A percentile compares a stretch with the other conserved stretches of the same genome.
These are phyloP conservation scores for Astatotilapia flaviijosephi DNA, from an alignment of 2,113 vertebrate species.

Conservation along the genomic window DNA sequence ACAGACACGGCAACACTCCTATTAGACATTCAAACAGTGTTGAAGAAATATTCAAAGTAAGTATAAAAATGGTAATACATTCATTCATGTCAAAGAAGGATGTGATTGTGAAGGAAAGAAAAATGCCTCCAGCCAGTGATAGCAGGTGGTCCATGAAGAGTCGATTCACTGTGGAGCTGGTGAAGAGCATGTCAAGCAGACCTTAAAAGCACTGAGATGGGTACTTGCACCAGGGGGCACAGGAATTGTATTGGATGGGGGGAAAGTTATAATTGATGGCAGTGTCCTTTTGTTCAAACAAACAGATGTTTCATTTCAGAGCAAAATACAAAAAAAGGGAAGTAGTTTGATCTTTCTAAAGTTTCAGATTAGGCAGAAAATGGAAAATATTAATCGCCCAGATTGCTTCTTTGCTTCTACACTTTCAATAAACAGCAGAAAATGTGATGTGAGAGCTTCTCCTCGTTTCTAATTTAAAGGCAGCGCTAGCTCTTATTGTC, in stretches of 20 bases:
- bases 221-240: not conserved
- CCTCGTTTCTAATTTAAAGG: not conserved
- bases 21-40: not conserved
- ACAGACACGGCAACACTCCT: not conserved
- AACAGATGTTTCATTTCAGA: conserved; percentile 27
- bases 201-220: conserved; percentile 8
- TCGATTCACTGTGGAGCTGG: not conserved
- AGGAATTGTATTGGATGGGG: not conserved
- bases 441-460: not conserved
- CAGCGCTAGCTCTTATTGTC: not conserved
- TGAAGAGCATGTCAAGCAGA: conserved; percentile 33
- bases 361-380: not conserved
- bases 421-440: not conserved
- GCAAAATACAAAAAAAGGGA: not conserved
- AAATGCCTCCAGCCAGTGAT: conserved; percentile 2
- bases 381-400: not conserved
- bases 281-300: conserved; percentile 15
- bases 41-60: not conserved
- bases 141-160: conserved; percentile 22
- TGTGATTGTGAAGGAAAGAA: not conserved
- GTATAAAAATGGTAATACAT: conserved; percentile 4
- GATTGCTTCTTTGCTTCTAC: not conserved
- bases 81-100: conserved; percentile 8
- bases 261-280: conserved; percentile 18
- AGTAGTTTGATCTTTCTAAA: not conserved